Conservation (phyloP, 2,113 vertebrate species). For the Rafetus swinhoei region DNA sequence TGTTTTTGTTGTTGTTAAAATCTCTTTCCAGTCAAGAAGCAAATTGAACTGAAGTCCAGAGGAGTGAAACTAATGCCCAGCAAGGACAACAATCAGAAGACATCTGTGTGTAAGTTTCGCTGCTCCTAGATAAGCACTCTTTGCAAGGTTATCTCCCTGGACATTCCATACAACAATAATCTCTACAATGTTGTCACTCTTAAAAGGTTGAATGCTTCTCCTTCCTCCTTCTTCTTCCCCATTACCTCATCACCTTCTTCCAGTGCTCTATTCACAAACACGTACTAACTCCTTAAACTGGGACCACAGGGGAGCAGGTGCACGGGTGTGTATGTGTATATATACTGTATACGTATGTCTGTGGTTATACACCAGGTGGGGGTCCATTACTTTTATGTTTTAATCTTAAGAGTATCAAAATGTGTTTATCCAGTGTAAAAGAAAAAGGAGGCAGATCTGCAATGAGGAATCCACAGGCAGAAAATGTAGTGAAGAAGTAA, state of each 20-base stretch:
- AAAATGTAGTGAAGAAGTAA: background rate
- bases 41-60: constrained; percentile 96
- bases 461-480: background rate
- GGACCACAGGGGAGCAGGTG: background rate
- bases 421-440: accelerated
- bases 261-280: constrained; percentile 54
- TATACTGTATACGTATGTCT: background rate
- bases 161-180: constrained; percentile 59
- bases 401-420: background rate
- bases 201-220: constrained; percentile 23
- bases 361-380: background rate
- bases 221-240: constrained; percentile 39
- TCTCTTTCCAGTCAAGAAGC: constrained; percentile 92
- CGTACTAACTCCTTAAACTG: constrained; percentile 34
- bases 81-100: constrained; percentile 98
- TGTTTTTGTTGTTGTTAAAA: background rate
- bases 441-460: background rate
- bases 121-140: background rate
- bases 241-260: constrained; percentile 58
- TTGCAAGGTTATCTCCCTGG: constrained; percentile 26
- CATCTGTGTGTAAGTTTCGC: constrained; percentile 95
- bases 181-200: constrained; percentile 26
- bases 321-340: background rate
- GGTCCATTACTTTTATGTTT: background rate
- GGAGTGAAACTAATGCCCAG: constrained; percentile 98